Base-by-base conservation (phyloP, 2,113 vertebrate species). In the Triplophysa siluroides region DNA sequence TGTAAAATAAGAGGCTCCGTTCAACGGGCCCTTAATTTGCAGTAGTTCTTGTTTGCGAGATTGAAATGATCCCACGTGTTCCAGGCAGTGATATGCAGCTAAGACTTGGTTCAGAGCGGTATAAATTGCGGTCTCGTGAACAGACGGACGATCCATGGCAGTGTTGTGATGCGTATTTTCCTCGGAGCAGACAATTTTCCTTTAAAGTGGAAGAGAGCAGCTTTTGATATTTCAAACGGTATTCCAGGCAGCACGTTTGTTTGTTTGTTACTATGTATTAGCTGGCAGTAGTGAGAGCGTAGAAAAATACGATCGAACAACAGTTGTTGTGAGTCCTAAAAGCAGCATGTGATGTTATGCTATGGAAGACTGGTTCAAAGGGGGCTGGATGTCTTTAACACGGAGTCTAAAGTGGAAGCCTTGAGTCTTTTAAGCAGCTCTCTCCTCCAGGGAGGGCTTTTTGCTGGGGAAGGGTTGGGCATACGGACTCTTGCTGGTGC, bases 371-470 rank as follows among this genome's bases (percentile, higher is more conserved):
- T 67, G 84, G 86, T 86, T 87, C 84, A 80, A 88, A 60, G 8
- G 41, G 58, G 56, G 58, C 6, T 7, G 81, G 83, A 68, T 41
- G 80, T 81, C 33, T 38, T 38, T 8, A 38, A 38, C 33, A 38
- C 6, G 7, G 33, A 38, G 33, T 38, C 33, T 38, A 7, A 38
- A 38, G 33, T 38, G 33, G 33, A 38, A 38, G 33, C 33, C 33
- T 38, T 1, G 33, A 38, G 33, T 38, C 33, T 81, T 70, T 80
- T 95, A 97, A 79, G 95, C 94, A 80, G 93, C 93, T 75, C 94
- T 95, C 92, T 96, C 93, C 91, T 96, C 95, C 52, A 93, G 92
- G 86, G 94, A 88, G 83, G 93, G 94, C 86, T 95, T 96, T 93
- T 94, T 96, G 93, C 90, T 94, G 85, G 95, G 90, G 6, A 95